A percentile compares a stretch with the other conserved stretches of the same genome.
phyloP scores from a whole-genome alignment of 2,888 invertebrate genomes.

The Dyspetes luteomarginatus region DNA sequence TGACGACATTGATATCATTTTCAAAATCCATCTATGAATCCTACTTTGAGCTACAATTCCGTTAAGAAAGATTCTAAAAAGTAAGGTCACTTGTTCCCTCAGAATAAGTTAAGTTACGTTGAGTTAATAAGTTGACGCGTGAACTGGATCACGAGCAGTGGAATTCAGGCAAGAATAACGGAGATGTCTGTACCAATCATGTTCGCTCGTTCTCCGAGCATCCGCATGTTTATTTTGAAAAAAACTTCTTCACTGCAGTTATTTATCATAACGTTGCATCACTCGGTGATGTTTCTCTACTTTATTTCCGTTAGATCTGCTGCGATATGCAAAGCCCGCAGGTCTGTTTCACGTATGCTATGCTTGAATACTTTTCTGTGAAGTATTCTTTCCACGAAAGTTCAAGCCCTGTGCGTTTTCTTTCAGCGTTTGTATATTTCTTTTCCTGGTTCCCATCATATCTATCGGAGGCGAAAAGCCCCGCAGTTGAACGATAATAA shows the following conservation, averaged over 20 bases:
- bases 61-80: background rate
- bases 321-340: too few species aligned
- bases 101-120: background rate
- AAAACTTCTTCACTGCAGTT: background rate
- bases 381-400: background rate
- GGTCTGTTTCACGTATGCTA: too few species aligned
- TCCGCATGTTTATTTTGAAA: conserved; percentile 37
- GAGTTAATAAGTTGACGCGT: background rate
- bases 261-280: conserved; percentile 1
- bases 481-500: conserved; percentile 60
- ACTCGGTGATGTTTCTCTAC: background rate
- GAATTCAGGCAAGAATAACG: too few species aligned
- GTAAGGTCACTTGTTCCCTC: background rate
- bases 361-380: background rate
- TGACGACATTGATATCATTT: conserved; percentile 55
- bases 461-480: background rate
- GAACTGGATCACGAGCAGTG: background rate
- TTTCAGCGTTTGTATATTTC: background rate
- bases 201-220: conserved; percentile 42
- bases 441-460: background rate
- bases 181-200: conserved; percentile 13
- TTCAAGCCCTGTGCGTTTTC: background rate
- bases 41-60: conserved; percentile 9
- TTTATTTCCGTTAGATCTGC: background rate
- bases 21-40: conserved; percentile 22